Conservation (phyloP, 2,888 invertebrate species). For the Xanthia icteritia region DNA sequence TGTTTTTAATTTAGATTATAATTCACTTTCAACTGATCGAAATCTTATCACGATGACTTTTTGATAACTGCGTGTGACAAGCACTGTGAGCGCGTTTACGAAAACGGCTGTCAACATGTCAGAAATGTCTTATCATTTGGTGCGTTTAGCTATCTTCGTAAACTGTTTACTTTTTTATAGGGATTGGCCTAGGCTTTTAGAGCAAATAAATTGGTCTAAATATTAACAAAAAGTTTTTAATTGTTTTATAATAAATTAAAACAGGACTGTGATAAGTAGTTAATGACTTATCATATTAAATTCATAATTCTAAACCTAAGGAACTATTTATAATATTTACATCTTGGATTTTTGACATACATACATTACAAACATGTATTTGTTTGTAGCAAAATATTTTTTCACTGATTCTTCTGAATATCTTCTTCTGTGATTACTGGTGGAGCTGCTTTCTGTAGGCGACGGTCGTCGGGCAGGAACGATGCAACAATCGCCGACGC, state of each 20-base stretch:
- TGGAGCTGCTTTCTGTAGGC: slow-evolving; percentile 35
- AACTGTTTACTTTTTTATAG: slow-evolving; percentile 26
- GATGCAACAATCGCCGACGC: slow-evolving; percentile 75
- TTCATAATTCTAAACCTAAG: slow-evolving; percentile 14
- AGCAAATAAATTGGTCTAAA: not conserved
- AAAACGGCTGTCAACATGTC: slow-evolving; percentile 8
- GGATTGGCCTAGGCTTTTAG: not conserved
- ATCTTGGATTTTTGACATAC: not conserved
- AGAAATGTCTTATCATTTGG: slow-evolving; percentile 1
- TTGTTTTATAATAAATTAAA: slow-evolving; percentile 10
- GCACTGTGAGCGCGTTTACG: slow-evolving; percentile 39
- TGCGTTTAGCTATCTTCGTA: slow-evolving; percentile 35
- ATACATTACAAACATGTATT: not conserved
- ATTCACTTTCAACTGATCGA: slow-evolving; percentile 57
- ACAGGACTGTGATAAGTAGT: no score
- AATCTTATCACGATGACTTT: slow-evolving; percentile 63
- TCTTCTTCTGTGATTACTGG: slow-evolving; percentile 43
- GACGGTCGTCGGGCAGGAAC: slow-evolving; percentile 78
- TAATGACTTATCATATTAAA: not conserved
- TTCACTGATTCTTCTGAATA: slow-evolving; percentile 21
- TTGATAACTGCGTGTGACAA: slow-evolving; percentile 61
- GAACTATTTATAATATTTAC: slow-evolving; percentile 42
- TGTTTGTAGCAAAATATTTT: not conserved
- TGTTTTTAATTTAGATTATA: slow-evolving; percentile 69
- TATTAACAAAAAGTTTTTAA: slow-evolving; percentile 16